Conservation (phyloP, 1,140 invertebrate species). For the Luehdorfia chinensis region DNA sequence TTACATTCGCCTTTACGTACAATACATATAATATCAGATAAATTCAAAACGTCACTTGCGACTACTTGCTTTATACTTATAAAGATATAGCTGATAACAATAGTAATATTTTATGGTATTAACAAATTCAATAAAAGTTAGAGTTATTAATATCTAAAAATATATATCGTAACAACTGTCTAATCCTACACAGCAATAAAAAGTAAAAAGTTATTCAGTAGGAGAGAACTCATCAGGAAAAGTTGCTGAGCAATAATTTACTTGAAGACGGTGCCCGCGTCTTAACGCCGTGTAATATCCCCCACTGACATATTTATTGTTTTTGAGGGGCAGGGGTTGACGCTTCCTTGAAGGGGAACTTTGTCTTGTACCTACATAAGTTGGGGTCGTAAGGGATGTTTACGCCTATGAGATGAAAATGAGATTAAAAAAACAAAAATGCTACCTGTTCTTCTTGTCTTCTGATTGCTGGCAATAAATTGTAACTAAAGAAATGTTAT, state of each 20-base stretch:
- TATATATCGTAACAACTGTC: slow-evolving; percentile 17
- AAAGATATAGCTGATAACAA: too few relatives aligned
- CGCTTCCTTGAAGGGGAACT: slow-evolving; percentile 46
- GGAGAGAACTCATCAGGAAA: slow-evolving; percentile 65
- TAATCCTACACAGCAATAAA: slow-evolving; percentile 54
- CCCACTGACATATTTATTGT: slow-evolving; percentile 74
- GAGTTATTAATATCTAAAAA: too few relatives aligned
- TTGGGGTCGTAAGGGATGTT: slow-evolving; percentile 36
- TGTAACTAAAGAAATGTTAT: not conserved
- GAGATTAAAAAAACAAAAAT: slow-evolving; percentile 13
- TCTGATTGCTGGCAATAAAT: not conserved
- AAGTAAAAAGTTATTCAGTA: slow-evolving; percentile 66
- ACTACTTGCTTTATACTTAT: too few relatives aligned
- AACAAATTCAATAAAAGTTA: too few relatives aligned
- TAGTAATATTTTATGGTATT: too few relatives aligned
- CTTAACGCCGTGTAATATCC: slow-evolving; percentile 68
- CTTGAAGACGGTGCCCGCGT: slow-evolving; percentile 53
- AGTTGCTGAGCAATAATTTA: slow-evolving; percentile 71
- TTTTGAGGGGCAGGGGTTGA: slow-evolving; percentile 51
- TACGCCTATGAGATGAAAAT: slow-evolving; percentile 22
- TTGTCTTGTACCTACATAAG: slow-evolving; percentile 26
- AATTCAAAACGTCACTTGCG: too few relatives aligned
- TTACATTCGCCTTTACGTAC: too few relatives aligned
- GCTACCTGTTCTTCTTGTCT: slow-evolving; percentile 1
- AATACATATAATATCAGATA: too few relatives aligned